These are phyloP conservation scores for Caenorhabditis sinica DNA, from an alignment of 2,888 invertebrate genomes.

Conservation along the genomic window DNA sequence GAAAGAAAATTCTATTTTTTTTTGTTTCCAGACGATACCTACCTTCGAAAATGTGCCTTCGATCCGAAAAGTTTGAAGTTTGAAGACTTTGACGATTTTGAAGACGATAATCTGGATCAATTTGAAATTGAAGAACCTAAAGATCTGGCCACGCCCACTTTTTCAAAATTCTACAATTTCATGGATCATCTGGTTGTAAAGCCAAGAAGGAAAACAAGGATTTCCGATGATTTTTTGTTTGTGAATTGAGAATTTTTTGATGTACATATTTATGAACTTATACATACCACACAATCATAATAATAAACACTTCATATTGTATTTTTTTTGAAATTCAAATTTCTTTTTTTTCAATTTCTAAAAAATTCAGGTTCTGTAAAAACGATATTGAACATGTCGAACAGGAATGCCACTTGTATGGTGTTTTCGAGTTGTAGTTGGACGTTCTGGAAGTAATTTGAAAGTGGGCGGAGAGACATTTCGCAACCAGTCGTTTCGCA, in stretches of 20 bases:
- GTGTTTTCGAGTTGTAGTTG: conserved; percentile 53
- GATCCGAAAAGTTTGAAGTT: conserved; percentile 5
- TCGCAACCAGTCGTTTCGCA: too few species aligned
- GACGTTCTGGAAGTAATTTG: conserved; percentile 35
- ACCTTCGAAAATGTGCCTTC: not conserved
- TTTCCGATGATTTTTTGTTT: too few species aligned
- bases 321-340: not conserved
- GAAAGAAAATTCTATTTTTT: not conserved
- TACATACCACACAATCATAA: too few species aligned
- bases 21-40: not conserved
- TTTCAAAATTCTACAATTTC: conserved; percentile 8
- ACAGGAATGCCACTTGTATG: conserved; percentile 58
- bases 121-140: not conserved
- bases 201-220: not conserved
- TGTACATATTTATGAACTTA: too few species aligned
- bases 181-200: not conserved
- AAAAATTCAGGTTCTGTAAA: conserved; percentile 65
- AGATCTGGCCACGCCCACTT: not conserved
- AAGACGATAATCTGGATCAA: too few species aligned
- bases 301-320: not conserved
- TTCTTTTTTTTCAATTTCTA: conserved; percentile 27
- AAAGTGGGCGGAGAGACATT: too few species aligned
- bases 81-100: not conserved
- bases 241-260: too few species aligned
- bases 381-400: conserved; percentile 63